Evolutionary conservation across 2,888 invertebrate species (phyloP), one percentile per base, ranked within the genome.

Genomic region (Himalopsyche kuldschensis): DNA sequence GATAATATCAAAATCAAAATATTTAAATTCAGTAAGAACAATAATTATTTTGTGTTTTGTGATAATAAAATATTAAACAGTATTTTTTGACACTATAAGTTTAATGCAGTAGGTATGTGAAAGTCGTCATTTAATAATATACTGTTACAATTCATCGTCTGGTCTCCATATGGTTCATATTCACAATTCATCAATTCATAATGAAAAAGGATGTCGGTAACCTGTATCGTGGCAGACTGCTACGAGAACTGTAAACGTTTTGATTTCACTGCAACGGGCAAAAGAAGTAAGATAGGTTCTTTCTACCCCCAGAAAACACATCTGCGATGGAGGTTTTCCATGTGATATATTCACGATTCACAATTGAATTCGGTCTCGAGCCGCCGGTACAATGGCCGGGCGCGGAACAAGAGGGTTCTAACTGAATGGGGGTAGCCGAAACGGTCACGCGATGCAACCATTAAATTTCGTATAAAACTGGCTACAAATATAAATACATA

Each of bases 391-490:
- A 81, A 47, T 75, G 81, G 81, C 48, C 82, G 82, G 41, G 55
- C 80, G 41, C 55, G 31, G 76, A 48, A 31, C 80, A 46, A 17
- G 75, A 78, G 81, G 75, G 55, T 75, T 80, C 46, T 47, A 27
- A 41, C 47, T 78, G 78, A 46, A 78, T 20, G 77, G 32, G 75
- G 69, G 63, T 77, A 75, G 77, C 84, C 79, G 35, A 80, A 78
- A 79, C 55, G 46, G 91, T 91, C 92, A 92, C 92, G 92, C 92
- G 89, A 92, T 91, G 87, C 89, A 88, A 89, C 92, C 91, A 92
- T 92, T 92, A 92, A 89, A 86, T 85, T 85, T 81, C 82, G 86
- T 83, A 86, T 86, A 83, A 84, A 85, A 79, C 82, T 81, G 79
- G 63, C 84, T 78, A 79, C 82, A 32, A 69, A 27, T 30, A 69